Conservation (phyloP, 2,113 vertebrate species). For the Cephalopterus ornatus region DNA sequence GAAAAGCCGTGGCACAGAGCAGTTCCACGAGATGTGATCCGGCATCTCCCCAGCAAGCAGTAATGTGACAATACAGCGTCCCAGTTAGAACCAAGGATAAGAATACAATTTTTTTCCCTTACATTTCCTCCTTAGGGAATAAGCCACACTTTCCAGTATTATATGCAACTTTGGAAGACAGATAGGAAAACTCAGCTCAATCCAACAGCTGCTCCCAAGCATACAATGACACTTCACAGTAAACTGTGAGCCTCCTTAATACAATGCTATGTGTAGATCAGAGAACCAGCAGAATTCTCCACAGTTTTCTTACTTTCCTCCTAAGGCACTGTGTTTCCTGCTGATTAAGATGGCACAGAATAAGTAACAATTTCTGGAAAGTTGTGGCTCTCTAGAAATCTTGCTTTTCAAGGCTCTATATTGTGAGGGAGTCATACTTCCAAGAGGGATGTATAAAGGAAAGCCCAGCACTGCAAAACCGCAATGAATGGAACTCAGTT, state of each 20-base stretch:
- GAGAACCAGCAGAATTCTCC: neutral
- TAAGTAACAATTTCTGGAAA: neutral
- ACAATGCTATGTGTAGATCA: neutral
- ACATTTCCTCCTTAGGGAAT: neutral
- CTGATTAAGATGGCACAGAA: neutral
- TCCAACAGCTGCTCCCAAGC: neutral
- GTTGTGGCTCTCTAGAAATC: neutral
- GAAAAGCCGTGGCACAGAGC: neutral
- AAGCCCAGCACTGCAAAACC: neutral
- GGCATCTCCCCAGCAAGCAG: neutral
- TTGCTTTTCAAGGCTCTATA: neutral
- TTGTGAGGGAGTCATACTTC: neutral
- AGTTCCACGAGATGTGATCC: neutral
- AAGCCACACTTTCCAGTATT: neutral
- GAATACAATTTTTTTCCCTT: neutral
- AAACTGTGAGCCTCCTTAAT: neutral
- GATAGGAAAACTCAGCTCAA: neutral
- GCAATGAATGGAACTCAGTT: neutral
- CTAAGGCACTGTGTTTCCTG: constrained; percentile 28
- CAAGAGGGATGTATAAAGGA: neutral
- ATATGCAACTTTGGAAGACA: neutral
- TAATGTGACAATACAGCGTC: neutral
- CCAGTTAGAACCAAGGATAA: neutral
- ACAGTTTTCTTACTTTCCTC: neutral
- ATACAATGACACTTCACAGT: neutral